Evolutionary conservation across 2,888 invertebrate species (phyloP), one percentile per base, ranked within the genome.

Genomic region (Acleris emargana): DNA sequence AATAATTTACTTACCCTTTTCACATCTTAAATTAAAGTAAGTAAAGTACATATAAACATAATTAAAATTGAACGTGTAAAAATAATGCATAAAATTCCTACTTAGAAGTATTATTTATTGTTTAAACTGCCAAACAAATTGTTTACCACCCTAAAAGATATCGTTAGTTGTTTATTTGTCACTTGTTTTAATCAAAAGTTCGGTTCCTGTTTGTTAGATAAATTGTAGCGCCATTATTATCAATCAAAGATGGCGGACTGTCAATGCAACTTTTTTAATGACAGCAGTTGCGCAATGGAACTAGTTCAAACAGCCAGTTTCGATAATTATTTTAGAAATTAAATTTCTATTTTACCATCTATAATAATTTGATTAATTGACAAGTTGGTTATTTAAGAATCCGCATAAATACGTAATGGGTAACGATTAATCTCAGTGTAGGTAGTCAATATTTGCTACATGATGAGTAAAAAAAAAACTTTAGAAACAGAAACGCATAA

Each of bases 231-330:
- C 17, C 16, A 22, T 6, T 43, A 43, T 52, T 25, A 57, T 59
- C 64, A 68, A 68, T 68, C 54, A 70, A 72, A 72, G 68, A 75
- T 73, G 73, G 73, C 69, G 71, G 69, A 68, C 68, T 73, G 74
- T 73, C 68, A 74, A 59, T 62, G 64, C 62, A 64, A 68, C 63
- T 71, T 75, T 73, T 32, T 73, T 68, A 70, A 62, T 62, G 70
- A 64, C 38, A 67, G 68, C 70, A 51, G 69, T 76, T 76, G 75
- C 72, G 73, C 72, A 77, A 78, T 72, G 71, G 64, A 60, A 68
- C 45, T 54, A n/a, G 22, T 38, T 51, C 25, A 43, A 43, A 43
- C 51, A 59, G 59, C 59, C 43, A 58, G 51, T 25, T 59, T 16
- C 25, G 51, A 25, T 49, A 51, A 22, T 58, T 22, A 18, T 42